Evolutionary conservation across 2,888 invertebrate species (phyloP).

Genomic region (Nemoura dubitans): DNA sequence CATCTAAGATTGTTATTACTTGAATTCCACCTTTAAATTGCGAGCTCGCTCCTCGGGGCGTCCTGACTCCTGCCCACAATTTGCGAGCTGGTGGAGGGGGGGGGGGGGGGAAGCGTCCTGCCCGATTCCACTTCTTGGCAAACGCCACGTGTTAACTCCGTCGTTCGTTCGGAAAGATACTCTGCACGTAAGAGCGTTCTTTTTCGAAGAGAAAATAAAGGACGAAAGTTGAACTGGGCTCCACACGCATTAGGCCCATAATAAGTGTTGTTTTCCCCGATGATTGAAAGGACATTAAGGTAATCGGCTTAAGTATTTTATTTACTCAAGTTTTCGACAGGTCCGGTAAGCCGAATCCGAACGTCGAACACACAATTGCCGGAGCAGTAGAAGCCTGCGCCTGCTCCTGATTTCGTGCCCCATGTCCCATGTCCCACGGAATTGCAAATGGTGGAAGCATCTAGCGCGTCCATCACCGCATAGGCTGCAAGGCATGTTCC

Average conservation of each 20-base stretch:
- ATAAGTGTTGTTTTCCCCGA: background rate
- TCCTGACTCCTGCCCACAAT: background rate
- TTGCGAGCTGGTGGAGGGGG: background rate
- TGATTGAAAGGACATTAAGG: background rate
- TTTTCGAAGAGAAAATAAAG: background rate
- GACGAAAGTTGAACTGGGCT: background rate
- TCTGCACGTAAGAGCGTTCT: background rate
- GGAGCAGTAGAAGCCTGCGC: background rate
- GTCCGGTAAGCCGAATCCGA: background rate
- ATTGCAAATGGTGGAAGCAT: background rate
- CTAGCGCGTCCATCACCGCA: background rate
- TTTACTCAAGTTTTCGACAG: slow-evolving; percentile 7
- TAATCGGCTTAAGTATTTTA: background rate
- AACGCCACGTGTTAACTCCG: background rate
- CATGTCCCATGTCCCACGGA: background rate
- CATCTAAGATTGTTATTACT: background rate
- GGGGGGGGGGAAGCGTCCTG: too few species aligned
- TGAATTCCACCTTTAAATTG: background rate
- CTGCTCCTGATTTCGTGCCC: background rate
- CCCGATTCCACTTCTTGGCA: too few species aligned
- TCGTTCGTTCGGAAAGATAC: background rate
- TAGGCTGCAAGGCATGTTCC: background rate
- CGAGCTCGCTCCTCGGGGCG: background rate
- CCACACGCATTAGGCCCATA: background rate
- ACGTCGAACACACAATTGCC: background rate